These are phyloP conservation scores for Scaptodrosophila latifasciaeformis DNA, from an alignment of 2,888 invertebrate species.

Conservation along the genomic window DNA sequence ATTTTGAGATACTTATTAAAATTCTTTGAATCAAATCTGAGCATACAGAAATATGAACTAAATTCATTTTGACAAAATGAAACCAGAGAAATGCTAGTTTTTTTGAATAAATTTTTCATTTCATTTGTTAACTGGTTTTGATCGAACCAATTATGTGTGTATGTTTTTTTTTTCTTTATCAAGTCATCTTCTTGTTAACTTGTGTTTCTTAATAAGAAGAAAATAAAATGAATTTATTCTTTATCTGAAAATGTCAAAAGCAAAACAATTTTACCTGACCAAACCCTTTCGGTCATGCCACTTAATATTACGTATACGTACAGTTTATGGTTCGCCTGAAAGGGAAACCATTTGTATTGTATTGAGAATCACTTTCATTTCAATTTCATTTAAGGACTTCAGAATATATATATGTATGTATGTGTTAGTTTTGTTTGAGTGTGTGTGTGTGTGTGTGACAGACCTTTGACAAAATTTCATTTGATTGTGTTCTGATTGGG, in stretches of 20 bases:
- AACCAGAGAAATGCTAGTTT: too few species aligned
- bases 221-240: too few species aligned
- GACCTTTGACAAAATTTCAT: slow-evolving; percentile 23
- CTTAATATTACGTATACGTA: background rate
- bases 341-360: slow-evolving; percentile 5
- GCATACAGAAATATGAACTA: too few species aligned
- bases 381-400: background rate
- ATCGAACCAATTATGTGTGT: too few species aligned
- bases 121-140: too few species aligned
- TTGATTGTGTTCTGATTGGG: background rate
- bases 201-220: too few species aligned
- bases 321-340: background rate
- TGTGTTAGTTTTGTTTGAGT: slow-evolving; percentile 3
- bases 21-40: too few species aligned
- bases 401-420: background rate
- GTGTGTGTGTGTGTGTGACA: slow-evolving; percentile 6
- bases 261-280: background rate
- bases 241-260: background rate
- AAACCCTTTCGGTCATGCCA: background rate
- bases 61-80: too few species aligned
- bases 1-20: too few species aligned
- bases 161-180: too few species aligned
- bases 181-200: too few species aligned
- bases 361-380: slow-evolving; percentile 37
- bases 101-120: too few species aligned